phyloP scores from a whole-genome alignment of 2,113 vertebrate genomes.

The Typhlomys cinereus region DNA sequence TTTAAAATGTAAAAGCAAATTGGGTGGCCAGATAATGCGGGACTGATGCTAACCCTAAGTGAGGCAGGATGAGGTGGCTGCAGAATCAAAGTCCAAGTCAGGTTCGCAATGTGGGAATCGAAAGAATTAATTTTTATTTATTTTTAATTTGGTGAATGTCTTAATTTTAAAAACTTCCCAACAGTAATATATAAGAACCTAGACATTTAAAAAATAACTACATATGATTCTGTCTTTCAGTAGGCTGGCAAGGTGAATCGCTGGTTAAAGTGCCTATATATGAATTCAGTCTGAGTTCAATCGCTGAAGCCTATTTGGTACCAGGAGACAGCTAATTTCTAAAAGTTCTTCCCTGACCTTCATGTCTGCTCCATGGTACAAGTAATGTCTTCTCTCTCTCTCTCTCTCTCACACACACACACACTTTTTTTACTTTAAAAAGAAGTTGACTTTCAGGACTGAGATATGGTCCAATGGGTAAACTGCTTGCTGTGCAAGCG shows the following conservation, averaged over 20 bases:
- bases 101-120: not conserved
- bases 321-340: too few relatives aligned
- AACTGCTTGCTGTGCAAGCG: not conserved
- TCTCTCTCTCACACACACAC: too few relatives aligned
- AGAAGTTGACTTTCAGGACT: not conserved
- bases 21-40: constrained; percentile 78
- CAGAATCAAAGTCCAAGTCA: not conserved
- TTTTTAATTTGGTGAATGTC: not conserved
- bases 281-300: too few relatives aligned
- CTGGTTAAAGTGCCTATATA: too few relatives aligned
- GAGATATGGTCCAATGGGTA: too few relatives aligned
- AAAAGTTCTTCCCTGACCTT: too few relatives aligned
- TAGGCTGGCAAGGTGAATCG: too few relatives aligned
- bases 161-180: not conserved
- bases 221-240: too few relatives aligned
- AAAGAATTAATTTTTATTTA: not conserved
- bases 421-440: too few relatives aligned
- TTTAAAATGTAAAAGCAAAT: constrained; percentile 84
- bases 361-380: too few relatives aligned
- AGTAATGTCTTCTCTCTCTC: too few relatives aligned
- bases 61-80: constrained; percentile 49
- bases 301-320: too few relatives aligned
- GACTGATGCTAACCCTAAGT: constrained; percentile 75
- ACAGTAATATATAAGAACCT: constrained; percentile 22
- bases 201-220: not conserved